Evolutionary conservation across 2,888 invertebrate genomes (phyloP), one percentile per base, ranked within the genome.

Genomic region (Agrochola lychnidis): DNA sequence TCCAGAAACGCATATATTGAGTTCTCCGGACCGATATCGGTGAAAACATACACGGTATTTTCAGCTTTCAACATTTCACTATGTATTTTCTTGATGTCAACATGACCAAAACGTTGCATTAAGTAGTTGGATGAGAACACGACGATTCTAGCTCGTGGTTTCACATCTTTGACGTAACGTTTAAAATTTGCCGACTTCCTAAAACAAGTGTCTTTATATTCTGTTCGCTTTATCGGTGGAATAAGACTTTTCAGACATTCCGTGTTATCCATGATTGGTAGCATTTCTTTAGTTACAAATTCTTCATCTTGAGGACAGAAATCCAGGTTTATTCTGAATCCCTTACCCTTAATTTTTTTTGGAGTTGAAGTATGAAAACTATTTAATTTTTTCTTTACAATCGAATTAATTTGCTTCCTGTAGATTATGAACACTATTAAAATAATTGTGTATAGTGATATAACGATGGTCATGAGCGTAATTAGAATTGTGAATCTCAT

Each of bases 111-210:
- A 79, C 91, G 91, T 73, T 94, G 92, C 86, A 91, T 94, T 91
- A 96, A 92, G 87, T 94, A 96, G 90, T 95, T 96, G 25, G 95
- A 94, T 10, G 96, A 94, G 88, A 96, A 96, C 80, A 96, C 90
- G 56, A 96, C 93, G 51, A 96, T 79, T 25, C 89, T 91, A 16
- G 91, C 91, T 64, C 81, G 81, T 40, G 89, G 87, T 75, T 89
- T 87, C 48, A 79, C 86, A 75, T 91, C 91, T 79, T 91, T 91
- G 64, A 88, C 86, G 81, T 90, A 90, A 72, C 86, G 89, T 36
- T 83, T 89, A 36, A 92, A 86, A 70, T 89, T 89, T 73, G 88
- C 91, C 25, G 88, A 90, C 51, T 90, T 87, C 63, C 89, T 90
- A 79, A 88, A 90, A 19, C 90, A 84, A 74, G 89, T 90, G 56